phyloP scores from a whole-genome alignment of 1,140 invertebrate species.

The Melanaphis sacchari region DNA sequence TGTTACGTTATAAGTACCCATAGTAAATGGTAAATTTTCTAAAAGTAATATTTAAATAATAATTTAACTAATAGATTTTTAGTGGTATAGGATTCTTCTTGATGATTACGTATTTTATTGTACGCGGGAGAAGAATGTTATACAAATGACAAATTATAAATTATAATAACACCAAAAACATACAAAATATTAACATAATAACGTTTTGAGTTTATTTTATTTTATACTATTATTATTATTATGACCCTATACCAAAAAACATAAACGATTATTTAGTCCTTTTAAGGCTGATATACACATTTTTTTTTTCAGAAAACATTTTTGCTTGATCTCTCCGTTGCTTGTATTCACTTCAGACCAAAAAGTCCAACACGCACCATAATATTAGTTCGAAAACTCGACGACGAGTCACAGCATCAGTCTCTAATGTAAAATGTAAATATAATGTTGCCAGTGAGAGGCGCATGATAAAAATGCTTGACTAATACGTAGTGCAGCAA shows the following conservation, averaged over 20 bases:
- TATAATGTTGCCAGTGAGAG: conserved; percentile 12
- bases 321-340: neutral
- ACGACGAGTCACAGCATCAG: neutral
- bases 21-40: too few species aligned
- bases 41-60: too few species aligned
- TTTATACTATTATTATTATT: neutral
- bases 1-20: too few species aligned
- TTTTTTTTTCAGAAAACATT: neutral
- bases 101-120: too few species aligned
- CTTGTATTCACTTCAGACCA: neutral
- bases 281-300: neutral
- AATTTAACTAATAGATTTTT: too few species aligned
- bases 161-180: neutral
- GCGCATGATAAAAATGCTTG: conserved; percentile 18
- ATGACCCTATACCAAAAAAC: neutral
- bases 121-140: neutral
- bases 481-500: neutral
- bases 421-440: conserved; percentile 14
- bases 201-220: neutral
- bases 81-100: too few species aligned
- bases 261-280: neutral
- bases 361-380: neutral
- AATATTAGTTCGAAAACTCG: conserved; percentile 26
- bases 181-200: neutral
- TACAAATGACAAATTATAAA: neutral